These are phyloP conservation scores for Campaea margaritaria DNA, from an alignment of 2,888 invertebrate species.

Conservation along the genomic window DNA sequence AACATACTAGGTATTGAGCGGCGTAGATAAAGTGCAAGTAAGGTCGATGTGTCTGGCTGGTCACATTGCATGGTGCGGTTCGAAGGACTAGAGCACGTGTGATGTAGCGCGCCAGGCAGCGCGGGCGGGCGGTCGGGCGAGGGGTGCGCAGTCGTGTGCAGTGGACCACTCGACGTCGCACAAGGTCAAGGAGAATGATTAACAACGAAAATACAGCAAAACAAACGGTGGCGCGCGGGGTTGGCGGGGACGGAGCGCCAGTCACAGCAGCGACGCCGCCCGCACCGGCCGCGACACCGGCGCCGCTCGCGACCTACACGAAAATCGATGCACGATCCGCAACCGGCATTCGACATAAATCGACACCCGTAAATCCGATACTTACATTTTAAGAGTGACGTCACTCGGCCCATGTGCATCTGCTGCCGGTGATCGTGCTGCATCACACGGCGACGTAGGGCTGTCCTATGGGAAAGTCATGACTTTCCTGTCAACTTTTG, in stretches of 20 bases:
- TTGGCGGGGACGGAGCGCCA: conserved; percentile 73
- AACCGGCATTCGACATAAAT: conserved; percentile 71
- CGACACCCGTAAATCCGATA: conserved; percentile 68
- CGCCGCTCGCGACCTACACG: conserved; percentile 75
- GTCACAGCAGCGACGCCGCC: conserved; percentile 80
- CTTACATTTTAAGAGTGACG: conserved; percentile 60
- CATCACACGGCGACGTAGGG: conserved; percentile 57
- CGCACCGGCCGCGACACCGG: conserved; percentile 74
- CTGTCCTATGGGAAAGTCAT: conserved; percentile 45
- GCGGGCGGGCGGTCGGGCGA: conserved; percentile 71
- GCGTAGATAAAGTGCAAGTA: conserved; percentile 40
- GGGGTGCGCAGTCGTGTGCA: conserved; percentile 83
- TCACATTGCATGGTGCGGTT: conserved; percentile 51
- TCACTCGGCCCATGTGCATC: conserved; percentile 63
- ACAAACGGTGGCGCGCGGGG: conserved; percentile 80
- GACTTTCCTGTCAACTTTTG: conserved; percentile 50
- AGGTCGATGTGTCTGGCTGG: conserved; percentile 48
- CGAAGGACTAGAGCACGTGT: conserved; percentile 70
- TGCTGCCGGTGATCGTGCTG: conserved; percentile 64
- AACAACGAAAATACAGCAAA: conserved; percentile 86
- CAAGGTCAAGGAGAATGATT: conserved; percentile 86
- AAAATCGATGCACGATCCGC: conserved; percentile 84
- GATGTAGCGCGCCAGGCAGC: conserved; percentile 73
- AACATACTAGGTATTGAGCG: conserved; percentile 27
- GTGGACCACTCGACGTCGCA: conserved; percentile 85